Evolutionary conservation across 1,140 invertebrate genomes (phyloP).

Genomic region (Aplysia californica): DNA sequence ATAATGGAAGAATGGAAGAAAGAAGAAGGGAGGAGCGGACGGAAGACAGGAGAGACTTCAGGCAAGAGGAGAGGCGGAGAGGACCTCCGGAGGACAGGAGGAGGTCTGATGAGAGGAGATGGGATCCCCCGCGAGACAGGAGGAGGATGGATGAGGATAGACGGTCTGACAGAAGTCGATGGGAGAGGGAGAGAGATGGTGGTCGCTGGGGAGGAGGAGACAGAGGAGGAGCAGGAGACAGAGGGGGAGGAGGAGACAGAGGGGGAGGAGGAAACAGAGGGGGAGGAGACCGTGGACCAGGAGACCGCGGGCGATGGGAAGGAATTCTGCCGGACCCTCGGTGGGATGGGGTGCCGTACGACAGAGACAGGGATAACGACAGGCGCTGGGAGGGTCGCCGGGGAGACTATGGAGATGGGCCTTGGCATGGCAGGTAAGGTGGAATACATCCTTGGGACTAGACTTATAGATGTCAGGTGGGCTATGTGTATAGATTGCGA

Average conservation of each 20-base stretch:
- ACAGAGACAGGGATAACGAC: background rate
- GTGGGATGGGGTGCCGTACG: background rate
- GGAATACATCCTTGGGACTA: too few relatives aligned
- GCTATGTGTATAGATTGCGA: too few relatives aligned
- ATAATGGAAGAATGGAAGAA: background rate
- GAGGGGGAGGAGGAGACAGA: too few relatives aligned
- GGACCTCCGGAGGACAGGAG: background rate
- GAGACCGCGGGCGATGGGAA: too few relatives aligned
- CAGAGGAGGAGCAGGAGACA: too few relatives aligned
- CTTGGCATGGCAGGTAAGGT: conserved; percentile 1
- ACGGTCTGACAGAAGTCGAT: too few relatives aligned
- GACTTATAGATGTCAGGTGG: too few relatives aligned
- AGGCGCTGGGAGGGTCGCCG: background rate
- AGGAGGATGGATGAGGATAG: conserved; percentile 10
- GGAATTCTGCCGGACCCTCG: too few relatives aligned
- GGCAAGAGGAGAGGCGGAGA: background rate
- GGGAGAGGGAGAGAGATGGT: background rate
- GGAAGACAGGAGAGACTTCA: background rate
- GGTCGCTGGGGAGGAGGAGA: too few relatives aligned
- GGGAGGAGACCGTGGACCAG: conserved; percentile 7
- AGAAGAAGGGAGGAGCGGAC: background rate
- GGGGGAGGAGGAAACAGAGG: background rate
- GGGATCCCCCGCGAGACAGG: conserved; percentile 5
- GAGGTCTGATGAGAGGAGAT: background rate
- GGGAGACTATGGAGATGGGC: background rate